Evolutionary conservation across 2,888 invertebrate species (phyloP), one percentile per base, ranked within the genome.

Genomic region (Oscheius onirici): DNA sequence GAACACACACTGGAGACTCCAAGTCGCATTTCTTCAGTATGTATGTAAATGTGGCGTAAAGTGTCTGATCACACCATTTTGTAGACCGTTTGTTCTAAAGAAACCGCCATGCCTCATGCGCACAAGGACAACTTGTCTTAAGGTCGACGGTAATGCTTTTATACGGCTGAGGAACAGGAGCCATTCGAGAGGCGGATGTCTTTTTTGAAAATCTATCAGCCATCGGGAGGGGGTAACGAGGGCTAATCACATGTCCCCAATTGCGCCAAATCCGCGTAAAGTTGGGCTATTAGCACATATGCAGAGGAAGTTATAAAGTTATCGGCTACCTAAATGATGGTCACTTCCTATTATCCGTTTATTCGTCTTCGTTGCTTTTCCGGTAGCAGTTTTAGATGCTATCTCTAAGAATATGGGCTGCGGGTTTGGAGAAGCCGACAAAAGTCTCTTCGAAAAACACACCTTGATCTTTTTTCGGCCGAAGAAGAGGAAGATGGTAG

Each of bases 381-480:
- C 40, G 58, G 58, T 17, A 17, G 10, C 20, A 17, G 20, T 41
- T n/a, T n/a, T 20, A 43, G 43, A 41, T 52, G 20, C 22, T 20
- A 46, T 55, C 28, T 55, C 20, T 3, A 34, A 13, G 10, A 24
- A 13, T n/a, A 57, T 57, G 40, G 40, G 57, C 26, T 13, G 22
- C 52, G 52, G 6, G 26, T 28, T 22, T 40, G 43, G 8, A 10
- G n/a, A 17, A 58, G 20, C 58, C n/a, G 20, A 8, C 26, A 28
- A 46, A 28, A 22, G 3, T 26, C 44, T 13, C 8, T 34, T 13
- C 44, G 5, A 13, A 65, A 41, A 28, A 69, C 76, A 17, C 20
- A 86, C 86, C 82, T 86, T 86, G 52, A 87, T 78, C 5, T 84
- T 78, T 15, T 73, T 43, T 52, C 81, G 77, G 22, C 84, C 80